Evolutionary conservation across 1,140 invertebrate species (phyloP).

Genomic region (Monochamus saltuarius): DNA sequence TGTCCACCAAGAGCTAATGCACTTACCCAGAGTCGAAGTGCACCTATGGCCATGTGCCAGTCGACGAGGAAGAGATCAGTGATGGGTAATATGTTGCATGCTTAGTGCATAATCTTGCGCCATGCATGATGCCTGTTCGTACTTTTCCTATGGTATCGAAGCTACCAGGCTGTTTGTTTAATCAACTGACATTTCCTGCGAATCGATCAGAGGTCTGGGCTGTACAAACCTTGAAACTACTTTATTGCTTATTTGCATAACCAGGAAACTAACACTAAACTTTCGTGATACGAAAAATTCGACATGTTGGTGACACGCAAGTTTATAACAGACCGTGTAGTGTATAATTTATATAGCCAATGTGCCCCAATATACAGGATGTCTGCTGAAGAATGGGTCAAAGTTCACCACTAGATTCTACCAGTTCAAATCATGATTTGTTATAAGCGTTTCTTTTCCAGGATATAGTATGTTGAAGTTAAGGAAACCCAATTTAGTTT

Average conservation of each 20-base stretch:
- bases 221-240: constrained; percentile 1
- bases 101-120: constrained; percentile 1
- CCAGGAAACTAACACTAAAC: neutral
- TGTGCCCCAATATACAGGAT: no score
- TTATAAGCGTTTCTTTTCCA: no score
- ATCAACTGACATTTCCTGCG: constrained; percentile 6
- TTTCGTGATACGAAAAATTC: no score
- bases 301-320: no score
- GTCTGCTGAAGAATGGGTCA: no score
- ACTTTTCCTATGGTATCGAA: neutral
- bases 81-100: constrained; percentile 10
- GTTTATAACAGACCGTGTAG: no score
- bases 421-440: no score
- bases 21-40: constrained; percentile 11
- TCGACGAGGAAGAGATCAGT: neutral
- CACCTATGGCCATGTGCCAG: constrained; percentile 26
- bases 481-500: no score
- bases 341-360: no score
- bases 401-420: no score
- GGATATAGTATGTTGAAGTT: no score
- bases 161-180: neutral
- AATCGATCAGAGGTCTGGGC: neutral
- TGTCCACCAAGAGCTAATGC: neutral
- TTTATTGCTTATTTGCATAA: neutral
- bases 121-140: neutral